Conservation (phyloP, 2,113 vertebrate genomes). For the Propithecus coquereli region DNA sequence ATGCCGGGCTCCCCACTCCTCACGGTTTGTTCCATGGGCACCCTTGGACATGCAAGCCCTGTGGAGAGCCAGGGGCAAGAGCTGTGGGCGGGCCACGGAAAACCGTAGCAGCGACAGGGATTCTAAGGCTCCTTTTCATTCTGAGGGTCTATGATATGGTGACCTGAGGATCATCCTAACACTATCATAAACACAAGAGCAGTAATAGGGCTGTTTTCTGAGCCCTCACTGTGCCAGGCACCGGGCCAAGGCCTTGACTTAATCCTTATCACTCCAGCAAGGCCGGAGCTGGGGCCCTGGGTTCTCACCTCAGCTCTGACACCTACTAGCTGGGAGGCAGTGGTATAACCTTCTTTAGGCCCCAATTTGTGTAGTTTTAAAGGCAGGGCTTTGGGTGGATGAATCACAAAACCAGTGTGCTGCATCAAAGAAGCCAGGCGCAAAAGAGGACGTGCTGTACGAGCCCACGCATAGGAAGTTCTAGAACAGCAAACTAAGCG, state of each 20-base stretch:
- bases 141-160: fast-evolving
- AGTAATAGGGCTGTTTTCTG: not conserved
- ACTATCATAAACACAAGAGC: fast-evolving
- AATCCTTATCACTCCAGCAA: not conserved
- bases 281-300: not conserved
- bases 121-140: not conserved
- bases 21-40: not conserved
- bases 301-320: not conserved
- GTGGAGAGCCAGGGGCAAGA: not conserved
- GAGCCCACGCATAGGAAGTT: fast-evolving
- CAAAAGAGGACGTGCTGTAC: fast-evolving
- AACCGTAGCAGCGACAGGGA: fast-evolving
- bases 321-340: not conserved
- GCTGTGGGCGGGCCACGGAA: fast-evolving
- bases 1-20: not conserved
- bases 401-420: not conserved
- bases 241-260: not conserved
- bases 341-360: too few species aligned
- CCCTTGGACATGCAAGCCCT: not conserved
- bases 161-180: fast-evolving
- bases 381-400: not conserved
- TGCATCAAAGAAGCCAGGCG: fast-evolving
- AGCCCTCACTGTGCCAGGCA: not conserved
- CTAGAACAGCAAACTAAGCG: not conserved
- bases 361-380: not conserved